A percentile compares a stretch with the other conserved stretches of the same genome.
Conservation (phyloP, 1,140 invertebrate genomes). For the Coptotermes formosanus region DNA sequence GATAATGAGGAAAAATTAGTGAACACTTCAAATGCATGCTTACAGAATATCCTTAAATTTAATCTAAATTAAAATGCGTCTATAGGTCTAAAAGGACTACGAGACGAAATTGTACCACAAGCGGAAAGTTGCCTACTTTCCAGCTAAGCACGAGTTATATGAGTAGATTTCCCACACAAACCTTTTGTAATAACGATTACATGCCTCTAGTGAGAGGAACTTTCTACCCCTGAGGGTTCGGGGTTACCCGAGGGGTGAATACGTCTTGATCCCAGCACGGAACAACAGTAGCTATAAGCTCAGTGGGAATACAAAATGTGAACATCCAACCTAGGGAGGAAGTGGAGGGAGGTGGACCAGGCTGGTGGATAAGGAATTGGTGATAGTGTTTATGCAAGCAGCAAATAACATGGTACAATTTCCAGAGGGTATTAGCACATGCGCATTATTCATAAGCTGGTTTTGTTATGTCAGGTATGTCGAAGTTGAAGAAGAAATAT, state of each 20-base stretch:
- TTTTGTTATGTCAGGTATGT: not conserved
- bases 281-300: conserved; percentile 1
- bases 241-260: not conserved
- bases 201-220: not conserved
- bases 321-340: too few species aligned
- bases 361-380: not conserved
- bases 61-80: too few species aligned
- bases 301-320: not conserved
- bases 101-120: too few species aligned
- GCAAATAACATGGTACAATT: conserved; percentile 10
- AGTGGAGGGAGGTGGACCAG: too few species aligned
- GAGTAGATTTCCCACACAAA: not conserved
- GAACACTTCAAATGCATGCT: too few species aligned
- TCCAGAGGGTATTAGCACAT: not conserved
- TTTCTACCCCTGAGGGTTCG: not conserved
- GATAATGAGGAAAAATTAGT: too few species aligned
- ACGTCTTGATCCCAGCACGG: not conserved
- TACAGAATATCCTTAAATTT: too few species aligned
- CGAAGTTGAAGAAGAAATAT: not conserved
- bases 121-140: too few species aligned
- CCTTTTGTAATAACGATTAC: not conserved
- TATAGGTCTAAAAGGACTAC: too few species aligned
- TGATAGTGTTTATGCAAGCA: conserved; percentile 16
- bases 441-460: conserved; percentile 17
- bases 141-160: not conserved